Evolutionary conservation across 1,140 invertebrate species (phyloP).

Genomic region (Hyles euphorbiae): DNA sequence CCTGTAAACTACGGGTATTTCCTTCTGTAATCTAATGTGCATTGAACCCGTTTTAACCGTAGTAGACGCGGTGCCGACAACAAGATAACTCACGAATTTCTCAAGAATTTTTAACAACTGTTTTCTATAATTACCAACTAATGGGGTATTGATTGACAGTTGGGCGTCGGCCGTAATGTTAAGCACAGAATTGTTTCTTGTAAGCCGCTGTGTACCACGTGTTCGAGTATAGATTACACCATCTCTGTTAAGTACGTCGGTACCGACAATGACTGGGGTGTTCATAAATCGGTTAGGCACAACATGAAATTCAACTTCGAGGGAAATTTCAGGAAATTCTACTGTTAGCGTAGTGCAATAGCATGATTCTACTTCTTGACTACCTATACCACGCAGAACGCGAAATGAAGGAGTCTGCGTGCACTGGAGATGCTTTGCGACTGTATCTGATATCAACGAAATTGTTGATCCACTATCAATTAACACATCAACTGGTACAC

Average conservation of each 20-base stretch:
- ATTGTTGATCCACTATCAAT: slow-evolving; percentile 28
- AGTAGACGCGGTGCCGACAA: slow-evolving; percentile 13
- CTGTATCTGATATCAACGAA: slow-evolving; percentile 18
- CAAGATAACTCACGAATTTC: slow-evolving; percentile 2
- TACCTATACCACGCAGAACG: slow-evolving; percentile 19
- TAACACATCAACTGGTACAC: slow-evolving; percentile 18
- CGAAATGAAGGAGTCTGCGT: slow-evolving; percentile 11
- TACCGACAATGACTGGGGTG: slow-evolving; percentile 20
- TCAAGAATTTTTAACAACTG: too few species aligned
- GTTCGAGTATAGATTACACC: slow-evolving; percentile 23
- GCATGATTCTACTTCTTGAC: slow-evolving; percentile 13
- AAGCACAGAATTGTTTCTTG: background rate
- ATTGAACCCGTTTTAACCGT: slow-evolving; percentile 18
- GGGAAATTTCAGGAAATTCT: slow-evolving; percentile 16
- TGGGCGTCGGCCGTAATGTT: background rate
- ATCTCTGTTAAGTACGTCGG: slow-evolving; percentile 23
- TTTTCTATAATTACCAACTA: too few species aligned
- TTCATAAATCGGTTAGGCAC: slow-evolving; percentile 17
- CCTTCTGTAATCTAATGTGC: slow-evolving; percentile 11
- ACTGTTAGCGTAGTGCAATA: slow-evolving; percentile 16
- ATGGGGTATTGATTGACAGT: too few species aligned
- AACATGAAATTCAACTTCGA: slow-evolving; percentile 25
- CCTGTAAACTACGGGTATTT: slow-evolving; percentile 16
- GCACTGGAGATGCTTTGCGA: slow-evolving; percentile 26
- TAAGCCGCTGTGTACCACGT: slow-evolving; percentile 8